Evolutionary conservation across 2,113 vertebrate genomes (phyloP).

Genomic region (Pithys albifrons): DNA sequence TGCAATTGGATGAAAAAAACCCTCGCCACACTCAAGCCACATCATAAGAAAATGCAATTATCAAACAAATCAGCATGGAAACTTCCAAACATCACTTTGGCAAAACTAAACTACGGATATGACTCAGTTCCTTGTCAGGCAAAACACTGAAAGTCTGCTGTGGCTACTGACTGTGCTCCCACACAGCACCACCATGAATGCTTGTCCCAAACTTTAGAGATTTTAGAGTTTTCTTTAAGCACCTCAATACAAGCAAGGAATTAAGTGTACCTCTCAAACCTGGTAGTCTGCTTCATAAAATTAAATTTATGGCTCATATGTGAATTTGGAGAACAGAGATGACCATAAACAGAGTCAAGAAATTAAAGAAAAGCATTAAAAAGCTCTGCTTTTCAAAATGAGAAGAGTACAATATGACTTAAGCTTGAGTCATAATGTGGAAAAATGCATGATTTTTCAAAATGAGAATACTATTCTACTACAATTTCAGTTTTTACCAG

Average conservation of each 20-base stretch:
- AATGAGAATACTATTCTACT: neutral
- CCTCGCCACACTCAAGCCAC: neutral
- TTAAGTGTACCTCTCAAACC: neutral
- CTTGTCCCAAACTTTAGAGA: neutral
- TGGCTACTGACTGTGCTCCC: neutral
- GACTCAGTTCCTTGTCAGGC: neutral
- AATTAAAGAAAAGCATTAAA: neutral
- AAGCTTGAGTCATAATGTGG: neutral
- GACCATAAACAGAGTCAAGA: neutral
- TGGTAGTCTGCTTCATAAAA: neutral
- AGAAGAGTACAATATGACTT: neutral
- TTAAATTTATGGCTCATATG: neutral
- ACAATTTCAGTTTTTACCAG: neutral
- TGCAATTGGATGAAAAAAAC: neutral
- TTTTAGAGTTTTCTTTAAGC: neutral
- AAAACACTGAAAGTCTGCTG: neutral
- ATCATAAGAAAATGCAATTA: neutral
- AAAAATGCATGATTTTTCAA: neutral
- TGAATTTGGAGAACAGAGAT: neutral
- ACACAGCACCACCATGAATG: rapidly evolving
- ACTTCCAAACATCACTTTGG: neutral
- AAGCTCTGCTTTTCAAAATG: neutral
- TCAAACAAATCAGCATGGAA: neutral
- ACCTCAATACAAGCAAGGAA: neutral
- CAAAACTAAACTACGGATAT: neutral